These are phyloP conservation scores for Acanthornis magna DNA, from an alignment of 2,797 vertebrate genomes.

Conservation along the genomic window DNA sequence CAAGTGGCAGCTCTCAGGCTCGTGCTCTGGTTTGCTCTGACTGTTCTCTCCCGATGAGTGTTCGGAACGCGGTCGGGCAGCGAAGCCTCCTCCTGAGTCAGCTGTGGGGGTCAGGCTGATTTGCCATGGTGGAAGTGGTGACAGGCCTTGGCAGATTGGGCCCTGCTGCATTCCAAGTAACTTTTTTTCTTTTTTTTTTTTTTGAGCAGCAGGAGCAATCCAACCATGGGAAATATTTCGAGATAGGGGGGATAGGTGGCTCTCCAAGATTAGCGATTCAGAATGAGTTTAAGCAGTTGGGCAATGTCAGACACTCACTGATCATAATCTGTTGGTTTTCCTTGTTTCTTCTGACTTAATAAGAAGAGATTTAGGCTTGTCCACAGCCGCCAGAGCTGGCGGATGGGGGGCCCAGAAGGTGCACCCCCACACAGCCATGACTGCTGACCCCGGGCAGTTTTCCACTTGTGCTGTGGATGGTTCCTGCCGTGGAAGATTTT, in stretches of 20 bases:
- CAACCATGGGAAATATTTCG: constrained; percentile 31
- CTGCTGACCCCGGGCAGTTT: neutral
- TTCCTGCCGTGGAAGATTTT: neutral
- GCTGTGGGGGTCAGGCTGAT: constrained; percentile 47
- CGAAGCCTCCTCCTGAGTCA: constrained; percentile 28
- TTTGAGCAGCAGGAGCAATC: neutral
- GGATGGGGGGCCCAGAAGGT: neutral
- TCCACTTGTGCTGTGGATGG: neutral
- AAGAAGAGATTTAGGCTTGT: neutral
- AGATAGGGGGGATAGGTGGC: constrained; percentile 33
- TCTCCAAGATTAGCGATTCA: constrained; percentile 10
- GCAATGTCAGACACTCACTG: neutral
- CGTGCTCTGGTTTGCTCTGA: neutral
- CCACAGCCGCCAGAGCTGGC: neutral
- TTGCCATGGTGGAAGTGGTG: constrained; percentile 55
- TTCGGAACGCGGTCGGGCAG: neutral
- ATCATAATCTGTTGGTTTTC: neutral
- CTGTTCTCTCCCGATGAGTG: neutral
- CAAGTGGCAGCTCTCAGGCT: neutral
- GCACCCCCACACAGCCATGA: neutral
- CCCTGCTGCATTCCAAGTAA: constrained; percentile 16
- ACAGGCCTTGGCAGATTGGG: constrained; percentile 50
- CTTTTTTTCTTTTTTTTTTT: neutral
- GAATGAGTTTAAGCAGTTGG: neutral
- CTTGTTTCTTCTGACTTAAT: neutral